phyloP scores from a whole-genome alignment of 2,888 invertebrate genomes.

The Notocelia uddmanniana region DNA sequence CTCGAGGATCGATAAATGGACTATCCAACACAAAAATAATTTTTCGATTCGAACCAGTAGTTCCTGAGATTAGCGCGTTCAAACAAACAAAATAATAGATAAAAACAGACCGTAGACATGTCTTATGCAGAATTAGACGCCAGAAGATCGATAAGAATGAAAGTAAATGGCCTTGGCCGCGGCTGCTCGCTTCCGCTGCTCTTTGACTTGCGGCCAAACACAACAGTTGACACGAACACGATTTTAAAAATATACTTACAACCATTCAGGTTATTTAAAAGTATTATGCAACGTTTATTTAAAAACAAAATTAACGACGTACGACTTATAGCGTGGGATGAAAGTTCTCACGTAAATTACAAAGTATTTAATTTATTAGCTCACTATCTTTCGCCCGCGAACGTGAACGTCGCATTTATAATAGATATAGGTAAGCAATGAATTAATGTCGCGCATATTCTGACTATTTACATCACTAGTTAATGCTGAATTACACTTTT shows the following conservation, averaged over 20 bases:
- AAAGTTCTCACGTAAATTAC: neutral
- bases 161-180: slow-evolving; percentile 59
- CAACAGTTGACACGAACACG: slow-evolving; percentile 51
- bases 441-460: too few species aligned
- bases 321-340: slow-evolving; percentile 5
- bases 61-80: too few species aligned
- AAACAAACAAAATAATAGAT: too few species aligned
- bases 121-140: slow-evolving; percentile 1
- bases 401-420: neutral
- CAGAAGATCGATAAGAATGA: slow-evolving; percentile 43
- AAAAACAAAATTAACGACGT: slow-evolving; percentile 8
- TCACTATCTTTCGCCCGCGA: neutral
- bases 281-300: slow-evolving; percentile 37
- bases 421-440: too few species aligned
- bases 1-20: too few species aligned
- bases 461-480: too few species aligned
- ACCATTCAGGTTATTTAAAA: slow-evolving; percentile 38
- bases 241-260: slow-evolving; percentile 43
- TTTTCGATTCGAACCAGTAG: too few species aligned
- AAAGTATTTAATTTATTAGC: neutral
- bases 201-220: slow-evolving; percentile 68
- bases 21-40: too few species aligned
- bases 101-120: neutral
- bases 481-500: neutral
- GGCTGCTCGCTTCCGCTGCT: slow-evolving; percentile 54